phyloP scores from a whole-genome alignment of 35 echinoderm and acorn worm species.

The Lytechinus variegatus region DNA sequence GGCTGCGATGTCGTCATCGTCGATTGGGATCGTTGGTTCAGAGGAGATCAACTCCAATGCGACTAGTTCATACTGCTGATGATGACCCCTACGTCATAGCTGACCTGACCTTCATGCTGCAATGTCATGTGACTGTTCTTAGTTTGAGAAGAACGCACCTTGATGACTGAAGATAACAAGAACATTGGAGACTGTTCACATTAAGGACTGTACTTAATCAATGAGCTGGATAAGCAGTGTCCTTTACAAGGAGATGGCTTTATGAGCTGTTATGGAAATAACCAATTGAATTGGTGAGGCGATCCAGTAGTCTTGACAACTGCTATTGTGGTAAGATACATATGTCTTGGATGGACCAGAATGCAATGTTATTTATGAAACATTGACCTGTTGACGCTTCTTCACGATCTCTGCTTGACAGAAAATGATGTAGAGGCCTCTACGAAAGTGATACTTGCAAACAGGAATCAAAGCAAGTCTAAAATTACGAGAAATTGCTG shows the following conservation, averaged over 20 bases:
- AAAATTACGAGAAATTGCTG: conserved; percentile 27
- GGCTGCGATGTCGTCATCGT: neutral
- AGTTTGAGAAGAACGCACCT: neutral
- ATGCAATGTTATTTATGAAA: too few relatives aligned
- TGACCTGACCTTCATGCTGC: neutral
- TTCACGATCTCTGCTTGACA: neutral
- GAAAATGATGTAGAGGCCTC: neutral
- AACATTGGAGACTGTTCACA: neutral
- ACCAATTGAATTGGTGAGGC: too few relatives aligned
- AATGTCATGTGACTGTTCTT: neutral
- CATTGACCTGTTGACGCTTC: neutral
- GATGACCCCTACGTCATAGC: neutral
- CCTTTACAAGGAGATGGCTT: neutral
- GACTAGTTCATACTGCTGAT: conserved; percentile 39
- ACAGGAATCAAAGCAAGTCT: conserved; percentile 39
- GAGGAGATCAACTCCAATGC: neutral
- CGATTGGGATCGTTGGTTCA: neutral
- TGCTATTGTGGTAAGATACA: too few relatives aligned
- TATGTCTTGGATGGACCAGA: too few relatives aligned
- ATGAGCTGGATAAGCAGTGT: neutral
- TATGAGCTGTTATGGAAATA: neutral
- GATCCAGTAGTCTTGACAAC: too few relatives aligned
- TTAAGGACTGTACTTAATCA: neutral
- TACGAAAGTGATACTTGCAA: conserved; percentile 23
- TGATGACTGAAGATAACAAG: neutral